These are phyloP conservation scores for Aphidoletes aphidimyza DNA, from an alignment of 2,888 invertebrate species.

Conservation along the genomic window DNA sequence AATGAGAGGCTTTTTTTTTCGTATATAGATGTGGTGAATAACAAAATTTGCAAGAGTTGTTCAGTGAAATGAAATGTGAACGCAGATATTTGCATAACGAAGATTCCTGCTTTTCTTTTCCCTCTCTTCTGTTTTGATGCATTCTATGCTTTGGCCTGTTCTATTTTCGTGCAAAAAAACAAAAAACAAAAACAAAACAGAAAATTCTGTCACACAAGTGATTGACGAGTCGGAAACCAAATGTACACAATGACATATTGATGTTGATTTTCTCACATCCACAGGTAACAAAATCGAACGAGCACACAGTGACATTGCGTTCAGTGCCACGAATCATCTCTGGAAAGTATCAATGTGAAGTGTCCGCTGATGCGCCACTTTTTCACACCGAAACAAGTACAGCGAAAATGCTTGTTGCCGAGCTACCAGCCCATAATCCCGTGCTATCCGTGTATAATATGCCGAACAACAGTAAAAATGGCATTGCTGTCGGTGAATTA, in stretches of 20 bases:
- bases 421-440: slow-evolving; percentile 65
- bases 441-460: slow-evolving; percentile 64
- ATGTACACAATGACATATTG: neutral
- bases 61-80: no score
- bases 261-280: neutral
- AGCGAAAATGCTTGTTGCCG: slow-evolving; percentile 66
- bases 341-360: slow-evolving; percentile 67
- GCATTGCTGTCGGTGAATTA: slow-evolving; percentile 65
- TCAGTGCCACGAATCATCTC: slow-evolving; percentile 66
- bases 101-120: no score
- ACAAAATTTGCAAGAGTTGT: no score
- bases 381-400: slow-evolving; percentile 67
- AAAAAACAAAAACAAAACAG: no score
- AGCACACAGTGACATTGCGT: slow-evolving; percentile 65
- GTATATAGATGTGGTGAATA: no score
- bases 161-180: no score
- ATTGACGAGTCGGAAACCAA: neutral
- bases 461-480: slow-evolving; percentile 63
- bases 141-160: neutral
- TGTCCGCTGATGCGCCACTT: slow-evolving; percentile 67
- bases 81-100: no score
- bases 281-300: slow-evolving; percentile 65
- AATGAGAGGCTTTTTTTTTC: no score
- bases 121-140: neutral
- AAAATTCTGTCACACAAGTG: neutral